Percentiles rank a stretch among this genome's conserved stretches.
Evolutionary conservation across 2,113 vertebrate genomes (phyloP).

Genomic region (Symphodus melops): DNA sequence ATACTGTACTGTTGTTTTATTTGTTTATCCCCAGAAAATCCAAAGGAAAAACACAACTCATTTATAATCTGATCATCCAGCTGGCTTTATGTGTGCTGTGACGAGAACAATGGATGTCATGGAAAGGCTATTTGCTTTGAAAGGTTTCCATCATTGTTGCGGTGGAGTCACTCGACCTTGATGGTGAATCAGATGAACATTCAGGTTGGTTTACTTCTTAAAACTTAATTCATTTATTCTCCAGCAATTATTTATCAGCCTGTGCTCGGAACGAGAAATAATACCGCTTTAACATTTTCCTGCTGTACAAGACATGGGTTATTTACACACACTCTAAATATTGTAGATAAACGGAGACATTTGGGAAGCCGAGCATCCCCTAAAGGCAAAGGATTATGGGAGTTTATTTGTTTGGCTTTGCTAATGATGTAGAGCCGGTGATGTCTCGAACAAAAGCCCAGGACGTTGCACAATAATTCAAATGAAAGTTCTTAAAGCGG

Average conservation of each 20-base stretch:
- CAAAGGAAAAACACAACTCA: not conserved
- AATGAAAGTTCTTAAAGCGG: slow-evolving; percentile 39
- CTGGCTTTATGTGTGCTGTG: not conserved
- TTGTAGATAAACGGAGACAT: slow-evolving; percentile 47
- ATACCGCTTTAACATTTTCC: slow-evolving; percentile 39
- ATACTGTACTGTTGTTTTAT: too few species aligned
- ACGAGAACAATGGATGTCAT: slow-evolving; percentile 24
- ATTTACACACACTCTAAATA: slow-evolving; percentile 46
- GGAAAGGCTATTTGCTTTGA: slow-evolving; percentile 16
- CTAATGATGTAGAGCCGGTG: slow-evolving; percentile 61
- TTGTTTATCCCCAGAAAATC: not conserved
- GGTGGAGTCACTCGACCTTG: slow-evolving; percentile 5
- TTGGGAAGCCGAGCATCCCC: slow-evolving; percentile 38
- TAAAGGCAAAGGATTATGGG: slow-evolving; percentile 34
- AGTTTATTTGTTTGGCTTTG: slow-evolving; percentile 61
- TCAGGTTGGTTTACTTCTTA: slow-evolving; percentile 4
- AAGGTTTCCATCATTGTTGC: slow-evolving; percentile 9
- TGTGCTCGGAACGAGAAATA: not conserved
- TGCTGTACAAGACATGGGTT: slow-evolving; percentile 22
- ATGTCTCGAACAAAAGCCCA: slow-evolving; percentile 26
- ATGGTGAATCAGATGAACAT: not conserved
- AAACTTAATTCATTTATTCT: slow-evolving; percentile 3
- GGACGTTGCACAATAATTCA: slow-evolving; percentile 52
- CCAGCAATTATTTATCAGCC: not conserved
- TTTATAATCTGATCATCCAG: not conserved